Evolutionary conservation across 2,113 vertebrate genomes (phyloP).

Genomic region (Alligator sinensis): DNA sequence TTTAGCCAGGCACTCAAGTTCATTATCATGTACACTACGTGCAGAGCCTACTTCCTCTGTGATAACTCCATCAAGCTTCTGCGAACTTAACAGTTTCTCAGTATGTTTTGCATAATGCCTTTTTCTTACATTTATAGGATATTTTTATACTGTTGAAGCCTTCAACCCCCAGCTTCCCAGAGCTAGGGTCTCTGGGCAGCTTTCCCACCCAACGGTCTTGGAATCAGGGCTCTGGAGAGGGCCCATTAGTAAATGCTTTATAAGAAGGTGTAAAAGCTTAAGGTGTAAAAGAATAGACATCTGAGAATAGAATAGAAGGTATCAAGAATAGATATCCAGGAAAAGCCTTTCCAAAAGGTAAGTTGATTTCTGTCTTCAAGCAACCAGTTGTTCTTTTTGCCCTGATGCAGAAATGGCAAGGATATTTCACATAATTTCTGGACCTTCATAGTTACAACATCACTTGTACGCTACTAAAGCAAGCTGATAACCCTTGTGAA

Average conservation of each 20-base stretch:
- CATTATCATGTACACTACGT: not conserved
- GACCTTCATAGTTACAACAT: too few relatives aligned
- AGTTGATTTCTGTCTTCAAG: not conserved
- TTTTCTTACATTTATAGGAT: not conserved
- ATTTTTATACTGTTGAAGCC: not conserved
- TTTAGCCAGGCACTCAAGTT: not conserved
- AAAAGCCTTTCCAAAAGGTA: not conserved
- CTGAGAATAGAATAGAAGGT: not conserved
- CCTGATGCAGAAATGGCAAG: not conserved
- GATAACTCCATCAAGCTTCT: constrained; percentile 10
- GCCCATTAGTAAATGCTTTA: not conserved
- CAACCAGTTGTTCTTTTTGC: not conserved
- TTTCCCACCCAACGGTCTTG: not conserved
- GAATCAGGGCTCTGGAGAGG: not conserved
- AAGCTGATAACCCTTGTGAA: not conserved
- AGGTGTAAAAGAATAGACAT: not conserved
- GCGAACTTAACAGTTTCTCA: not conserved
- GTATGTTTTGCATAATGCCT: not conserved
- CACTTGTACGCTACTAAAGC: too few relatives aligned
- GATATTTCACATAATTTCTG: too few relatives aligned
- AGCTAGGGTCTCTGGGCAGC: not conserved
- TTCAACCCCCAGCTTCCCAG: not conserved
- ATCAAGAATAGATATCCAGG: not conserved
- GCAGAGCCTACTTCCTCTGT: not conserved
- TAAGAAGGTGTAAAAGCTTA: not conserved